Evolutionary conservation across 2,797 vertebrate species (phyloP).

Genomic region (Oceanodroma leucorhoa): DNA sequence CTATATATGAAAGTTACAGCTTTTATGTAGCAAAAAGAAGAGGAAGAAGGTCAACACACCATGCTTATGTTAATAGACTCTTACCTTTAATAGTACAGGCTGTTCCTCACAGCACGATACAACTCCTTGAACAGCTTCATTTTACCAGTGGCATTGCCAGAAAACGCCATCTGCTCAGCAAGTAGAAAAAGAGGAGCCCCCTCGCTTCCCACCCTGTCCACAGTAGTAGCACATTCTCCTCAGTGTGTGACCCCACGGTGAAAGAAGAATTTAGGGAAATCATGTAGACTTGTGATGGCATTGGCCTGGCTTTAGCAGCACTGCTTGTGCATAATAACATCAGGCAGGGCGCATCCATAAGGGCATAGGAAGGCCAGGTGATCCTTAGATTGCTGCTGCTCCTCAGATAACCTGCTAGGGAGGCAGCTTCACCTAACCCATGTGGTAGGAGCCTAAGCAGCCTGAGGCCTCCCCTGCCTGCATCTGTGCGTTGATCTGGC

Average conservation of each 20-base stretch:
- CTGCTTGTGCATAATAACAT: background rate
- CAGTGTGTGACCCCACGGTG: rapidly evolving
- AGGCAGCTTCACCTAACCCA: background rate
- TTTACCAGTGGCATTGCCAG: background rate
- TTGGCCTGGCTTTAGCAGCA: background rate
- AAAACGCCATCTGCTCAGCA: background rate
- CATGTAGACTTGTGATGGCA: background rate
- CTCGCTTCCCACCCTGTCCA: background rate
- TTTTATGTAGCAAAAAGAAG: background rate
- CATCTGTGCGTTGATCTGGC: background rate
- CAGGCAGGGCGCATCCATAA: background rate
- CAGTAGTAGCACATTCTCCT: background rate
- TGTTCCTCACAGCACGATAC: background rate
- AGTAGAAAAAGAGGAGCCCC: background rate
- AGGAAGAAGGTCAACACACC: background rate
- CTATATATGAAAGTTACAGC: background rate
- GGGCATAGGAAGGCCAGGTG: background rate
- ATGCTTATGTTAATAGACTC: background rate
- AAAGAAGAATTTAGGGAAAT: background rate
- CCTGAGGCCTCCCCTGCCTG: background rate
- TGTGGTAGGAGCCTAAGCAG: background rate
- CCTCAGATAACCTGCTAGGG: background rate
- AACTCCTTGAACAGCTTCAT: background rate
- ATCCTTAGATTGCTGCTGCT: background rate
- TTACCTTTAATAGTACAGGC: background rate